A percentile compares a stretch with the other conserved stretches of the same genome.
phyloP scores from a whole-genome alignment of 2,888 invertebrate genomes.

The Auanema sp. region DNA sequence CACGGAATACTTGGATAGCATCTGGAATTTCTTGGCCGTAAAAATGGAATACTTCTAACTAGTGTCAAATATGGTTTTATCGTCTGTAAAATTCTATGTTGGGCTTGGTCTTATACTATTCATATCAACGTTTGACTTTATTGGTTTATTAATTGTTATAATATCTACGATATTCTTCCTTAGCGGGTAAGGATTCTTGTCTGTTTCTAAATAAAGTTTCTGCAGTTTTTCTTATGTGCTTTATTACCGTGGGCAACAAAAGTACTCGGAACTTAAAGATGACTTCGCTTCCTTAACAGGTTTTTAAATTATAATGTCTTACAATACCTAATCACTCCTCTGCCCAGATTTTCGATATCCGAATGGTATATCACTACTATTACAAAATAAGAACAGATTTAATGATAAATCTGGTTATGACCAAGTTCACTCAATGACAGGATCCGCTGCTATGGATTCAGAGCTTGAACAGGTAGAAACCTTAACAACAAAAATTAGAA shows the following conservation, averaged over 20 bases:
- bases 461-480: slow-evolving; percentile 42
- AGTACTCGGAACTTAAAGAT: slow-evolving; percentile 21
- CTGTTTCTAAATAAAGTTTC: neutral
- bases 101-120: too few relatives aligned
- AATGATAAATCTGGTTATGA: slow-evolving; percentile 27
- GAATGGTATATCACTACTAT: slow-evolving; percentile 37
- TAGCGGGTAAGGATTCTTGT: too few relatives aligned
- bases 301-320: neutral
- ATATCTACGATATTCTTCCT: too few relatives aligned
- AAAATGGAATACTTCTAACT: too few relatives aligned
- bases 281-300: slow-evolving; percentile 22
- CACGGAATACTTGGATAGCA: too few relatives aligned
- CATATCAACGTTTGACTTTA: too few relatives aligned
- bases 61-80: too few relatives aligned
- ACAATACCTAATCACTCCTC: slow-evolving; percentile 7
- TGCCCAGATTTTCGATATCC: slow-evolving; percentile 24
- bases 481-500: neutral
- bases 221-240: slow-evolving; percentile 33
- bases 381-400: slow-evolving; percentile 31
- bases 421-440: slow-evolving; percentile 44
- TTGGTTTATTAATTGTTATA: too few relatives aligned
- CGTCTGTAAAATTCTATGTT: too few relatives aligned
- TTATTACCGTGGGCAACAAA: slow-evolving; percentile 30
- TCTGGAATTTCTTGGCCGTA: too few relatives aligned
- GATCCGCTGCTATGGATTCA: slow-evolving; percentile 38